A percentile compares a stretch with the other conserved stretches of the same genome.
phyloP scores from a whole-genome alignment of 2,113 vertebrate species.

The Catharus fuscescens region DNA sequence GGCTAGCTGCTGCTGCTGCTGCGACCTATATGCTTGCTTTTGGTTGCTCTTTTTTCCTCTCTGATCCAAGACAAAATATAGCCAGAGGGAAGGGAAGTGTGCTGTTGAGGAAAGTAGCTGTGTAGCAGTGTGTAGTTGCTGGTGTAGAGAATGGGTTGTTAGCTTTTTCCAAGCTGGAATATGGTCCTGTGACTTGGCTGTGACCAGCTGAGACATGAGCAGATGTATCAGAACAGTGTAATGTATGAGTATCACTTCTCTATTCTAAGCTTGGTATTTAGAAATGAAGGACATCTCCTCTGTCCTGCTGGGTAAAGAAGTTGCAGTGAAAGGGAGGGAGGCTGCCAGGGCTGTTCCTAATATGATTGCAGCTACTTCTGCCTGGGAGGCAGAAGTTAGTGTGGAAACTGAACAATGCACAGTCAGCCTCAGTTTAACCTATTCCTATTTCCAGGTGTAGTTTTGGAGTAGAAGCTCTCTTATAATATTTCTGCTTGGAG shows the following conservation, averaged over 20 bases:
- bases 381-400: background rate
- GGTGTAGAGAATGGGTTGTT: background rate
- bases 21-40: background rate
- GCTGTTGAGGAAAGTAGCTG: background rate
- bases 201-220: background rate
- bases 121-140: background rate
- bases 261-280: background rate
- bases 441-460: background rate
- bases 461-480: background rate
- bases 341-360: background rate
- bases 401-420: background rate
- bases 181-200: background rate
- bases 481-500: background rate
- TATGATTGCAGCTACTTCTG: background rate
- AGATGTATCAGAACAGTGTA: background rate
- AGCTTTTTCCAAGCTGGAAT: background rate
- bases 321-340: background rate
- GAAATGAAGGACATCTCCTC: background rate
- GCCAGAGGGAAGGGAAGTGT: background rate
- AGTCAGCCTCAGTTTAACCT: background rate
- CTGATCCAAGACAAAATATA: background rate
- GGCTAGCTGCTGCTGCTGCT: background rate
- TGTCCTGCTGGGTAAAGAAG: background rate
- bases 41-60: background rate
- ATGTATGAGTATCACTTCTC: background rate